Evolutionary conservation across 2,113 vertebrate species (phyloP).

Genomic region (Crotophaga sulcirostris): DNA sequence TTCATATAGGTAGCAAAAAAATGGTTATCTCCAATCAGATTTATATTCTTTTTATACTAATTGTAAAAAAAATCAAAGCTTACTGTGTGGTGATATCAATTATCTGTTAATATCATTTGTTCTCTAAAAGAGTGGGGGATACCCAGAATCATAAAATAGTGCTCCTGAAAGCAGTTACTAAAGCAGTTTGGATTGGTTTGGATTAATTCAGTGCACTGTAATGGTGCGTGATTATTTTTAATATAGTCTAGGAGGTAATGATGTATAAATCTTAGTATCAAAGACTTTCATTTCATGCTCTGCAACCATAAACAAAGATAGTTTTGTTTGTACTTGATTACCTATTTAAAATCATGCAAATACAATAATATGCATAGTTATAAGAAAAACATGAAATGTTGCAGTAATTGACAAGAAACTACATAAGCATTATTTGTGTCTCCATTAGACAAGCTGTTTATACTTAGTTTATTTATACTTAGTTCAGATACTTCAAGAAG

Average conservation of each 20-base stretch:
- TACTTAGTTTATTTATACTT: background rate
- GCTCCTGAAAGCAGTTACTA: background rate
- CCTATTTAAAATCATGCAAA: background rate
- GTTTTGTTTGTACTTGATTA: background rate
- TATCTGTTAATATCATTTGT: background rate
- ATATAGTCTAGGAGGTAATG: background rate
- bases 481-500: background rate
- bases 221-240: background rate
- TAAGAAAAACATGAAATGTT: background rate
- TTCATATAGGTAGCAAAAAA: background rate
- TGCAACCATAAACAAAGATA: background rate
- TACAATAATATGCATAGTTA: background rate
- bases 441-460: background rate
- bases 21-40: background rate
- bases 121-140: background rate
- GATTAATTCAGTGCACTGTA: background rate
- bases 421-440: background rate
- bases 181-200: background rate
- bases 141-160: background rate
- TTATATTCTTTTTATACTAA: background rate
- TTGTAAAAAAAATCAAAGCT: background rate
- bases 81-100: background rate
- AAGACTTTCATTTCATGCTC: background rate
- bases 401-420: background rate
- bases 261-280: background rate